Conservation (phyloP, 2,797 vertebrate genomes). For the Enteromius mattozi region DNA sequence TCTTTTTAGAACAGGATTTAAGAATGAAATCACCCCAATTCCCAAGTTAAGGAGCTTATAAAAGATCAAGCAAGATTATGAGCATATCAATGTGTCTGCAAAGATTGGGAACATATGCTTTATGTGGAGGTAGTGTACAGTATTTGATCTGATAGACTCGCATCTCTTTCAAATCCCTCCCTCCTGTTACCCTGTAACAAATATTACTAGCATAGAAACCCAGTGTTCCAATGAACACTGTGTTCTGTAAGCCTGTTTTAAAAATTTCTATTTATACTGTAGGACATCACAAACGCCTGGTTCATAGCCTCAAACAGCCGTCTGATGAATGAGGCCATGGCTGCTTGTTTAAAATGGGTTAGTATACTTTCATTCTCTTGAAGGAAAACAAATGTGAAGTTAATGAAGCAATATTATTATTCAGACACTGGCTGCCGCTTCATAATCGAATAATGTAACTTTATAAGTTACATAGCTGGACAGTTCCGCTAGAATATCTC, state of each 20-base stretch:
- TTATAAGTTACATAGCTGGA: not conserved
- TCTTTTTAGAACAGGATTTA: slow-evolving; percentile 37
- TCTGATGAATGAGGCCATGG: not conserved
- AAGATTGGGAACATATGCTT: slow-evolving; percentile 33
- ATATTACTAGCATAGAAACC: not conserved
- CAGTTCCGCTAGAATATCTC: not conserved
- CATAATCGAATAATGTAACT: not conserved
- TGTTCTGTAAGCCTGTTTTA: not conserved
- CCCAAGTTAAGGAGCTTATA: slow-evolving; percentile 38
- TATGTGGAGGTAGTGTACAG: slow-evolving; percentile 2
- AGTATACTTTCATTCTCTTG: not conserved
- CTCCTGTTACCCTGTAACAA: not conserved
- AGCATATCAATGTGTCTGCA: slow-evolving; percentile 32
- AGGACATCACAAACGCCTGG: not conserved
- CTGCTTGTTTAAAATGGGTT: slow-evolving; percentile 1
- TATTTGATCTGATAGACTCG: slow-evolving; percentile 4
- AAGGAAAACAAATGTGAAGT: slow-evolving; percentile 21
- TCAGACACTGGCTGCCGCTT: not conserved
- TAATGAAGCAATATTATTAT: slow-evolving; percentile 29
- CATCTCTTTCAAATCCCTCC: not conserved
- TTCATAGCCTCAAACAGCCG: not conserved
- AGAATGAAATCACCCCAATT: slow-evolving; percentile 32
- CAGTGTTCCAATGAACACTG: not conserved
- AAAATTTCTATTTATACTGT: not conserved
- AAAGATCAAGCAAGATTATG: slow-evolving; percentile 47